Conservation (phyloP, 1,140 invertebrate species). For the Nephila pilipes region DNA sequence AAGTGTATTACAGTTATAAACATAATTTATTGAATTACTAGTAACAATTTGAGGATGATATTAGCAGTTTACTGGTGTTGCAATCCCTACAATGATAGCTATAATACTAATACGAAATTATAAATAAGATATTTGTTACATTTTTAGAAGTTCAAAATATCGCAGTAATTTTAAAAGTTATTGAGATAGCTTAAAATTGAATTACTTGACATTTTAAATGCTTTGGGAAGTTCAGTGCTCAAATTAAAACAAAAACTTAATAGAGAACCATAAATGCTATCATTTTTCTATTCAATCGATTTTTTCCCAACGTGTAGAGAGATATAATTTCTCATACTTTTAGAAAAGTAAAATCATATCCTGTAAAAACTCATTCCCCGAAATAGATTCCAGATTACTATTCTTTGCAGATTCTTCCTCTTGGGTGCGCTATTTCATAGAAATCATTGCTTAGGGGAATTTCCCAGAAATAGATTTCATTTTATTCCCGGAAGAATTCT, state of each 20-base stretch:
- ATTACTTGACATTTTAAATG: too few species aligned
- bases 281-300: background rate
- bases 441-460: conserved; percentile 27
- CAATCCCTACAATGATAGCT: too few species aligned
- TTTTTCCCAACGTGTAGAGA: background rate
- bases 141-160: too few species aligned
- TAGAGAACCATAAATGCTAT: background rate
- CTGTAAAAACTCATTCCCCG: background rate
- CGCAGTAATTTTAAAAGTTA: too few species aligned
- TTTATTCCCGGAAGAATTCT: background rate
- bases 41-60: too few species aligned
- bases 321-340: background rate
- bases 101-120: too few species aligned
- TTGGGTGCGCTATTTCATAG: background rate
- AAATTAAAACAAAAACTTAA: background rate
- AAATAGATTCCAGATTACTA: conserved; percentile 26
- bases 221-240: too few species aligned
- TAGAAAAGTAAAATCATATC: background rate
- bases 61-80: too few species aligned
- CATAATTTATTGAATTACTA: too few species aligned
- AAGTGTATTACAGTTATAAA: too few species aligned
- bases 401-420: conserved; percentile 3
- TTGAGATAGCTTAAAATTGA: too few species aligned
- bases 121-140: too few species aligned
- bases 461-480: background rate